Conservation (phyloP, 2,113 vertebrate species). For the Phrynosoma blainvillii region DNA sequence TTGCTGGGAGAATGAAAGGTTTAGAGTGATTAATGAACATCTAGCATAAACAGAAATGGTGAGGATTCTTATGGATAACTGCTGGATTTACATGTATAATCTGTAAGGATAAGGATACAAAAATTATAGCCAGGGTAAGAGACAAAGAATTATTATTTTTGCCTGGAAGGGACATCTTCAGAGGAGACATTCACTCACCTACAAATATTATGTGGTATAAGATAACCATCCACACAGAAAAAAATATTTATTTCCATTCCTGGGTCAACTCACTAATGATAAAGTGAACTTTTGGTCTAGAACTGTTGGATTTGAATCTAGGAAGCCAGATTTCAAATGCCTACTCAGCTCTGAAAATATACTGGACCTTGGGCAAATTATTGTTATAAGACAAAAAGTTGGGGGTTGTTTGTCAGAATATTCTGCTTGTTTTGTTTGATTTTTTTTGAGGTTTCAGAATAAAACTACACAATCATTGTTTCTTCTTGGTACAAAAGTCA, state of each 20-base stretch:
- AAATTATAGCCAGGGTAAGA: neutral
- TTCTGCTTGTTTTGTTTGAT: neutral
- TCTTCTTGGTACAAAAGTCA: neutral
- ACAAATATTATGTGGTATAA: neutral
- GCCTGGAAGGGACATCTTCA: neutral
- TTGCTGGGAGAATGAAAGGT: constrained; percentile 42
- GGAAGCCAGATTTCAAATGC: neutral
- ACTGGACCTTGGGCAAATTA: neutral
- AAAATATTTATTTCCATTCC: neutral
- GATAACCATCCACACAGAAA: neutral
- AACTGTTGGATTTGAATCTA: neutral
- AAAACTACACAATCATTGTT: neutral
- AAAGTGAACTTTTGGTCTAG: neutral
- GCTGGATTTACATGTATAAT: neutral
- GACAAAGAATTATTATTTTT: neutral
- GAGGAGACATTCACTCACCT: neutral
- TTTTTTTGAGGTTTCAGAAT: neutral
- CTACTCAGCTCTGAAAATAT: neutral
- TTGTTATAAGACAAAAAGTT: neutral
- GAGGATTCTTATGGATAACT: constrained; percentile 2
- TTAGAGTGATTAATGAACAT: constrained; percentile 23
- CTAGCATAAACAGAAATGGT: constrained; percentile 26
- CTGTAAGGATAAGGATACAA: neutral
- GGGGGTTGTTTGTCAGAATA: neutral
- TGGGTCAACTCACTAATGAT: neutral